Evolutionary conservation across 2,113 vertebrate species (phyloP).

Genomic region (Ornithorhynchus anatinus): DNA sequence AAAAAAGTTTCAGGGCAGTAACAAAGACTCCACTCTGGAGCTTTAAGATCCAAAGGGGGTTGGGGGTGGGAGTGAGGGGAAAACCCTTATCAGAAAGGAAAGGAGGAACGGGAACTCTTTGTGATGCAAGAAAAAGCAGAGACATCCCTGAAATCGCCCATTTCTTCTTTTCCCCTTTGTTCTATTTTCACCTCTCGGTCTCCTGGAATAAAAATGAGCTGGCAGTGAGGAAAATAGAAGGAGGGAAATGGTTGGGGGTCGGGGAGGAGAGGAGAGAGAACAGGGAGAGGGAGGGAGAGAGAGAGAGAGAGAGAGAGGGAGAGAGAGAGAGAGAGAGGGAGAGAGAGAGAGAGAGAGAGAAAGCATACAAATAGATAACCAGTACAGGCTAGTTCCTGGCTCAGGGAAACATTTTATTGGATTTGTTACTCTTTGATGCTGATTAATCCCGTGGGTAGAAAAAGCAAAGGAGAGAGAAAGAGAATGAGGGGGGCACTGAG

Average conservation of each 20-base stretch:
- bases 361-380: too few relatives aligned
- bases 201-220: slow-evolving; percentile 57
- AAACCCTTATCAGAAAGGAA: slow-evolving; percentile 20
- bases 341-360: slow-evolving; percentile 19
- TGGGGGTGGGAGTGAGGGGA: neutral
- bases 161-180: slow-evolving; percentile 50
- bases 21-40: neutral
- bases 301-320: slow-evolving; percentile 30
- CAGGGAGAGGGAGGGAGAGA: neutral
- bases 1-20: neutral
- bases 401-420: slow-evolving; percentile 76
- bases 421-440: slow-evolving; percentile 81
- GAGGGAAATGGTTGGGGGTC: too few relatives aligned
- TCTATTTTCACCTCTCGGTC: slow-evolving; percentile 59
- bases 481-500: slow-evolving; percentile 27
- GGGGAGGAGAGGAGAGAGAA: slow-evolving; percentile 22
- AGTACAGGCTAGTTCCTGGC: slow-evolving; percentile 65
- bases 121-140: neutral
- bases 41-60: slow-evolving; percentile 18
- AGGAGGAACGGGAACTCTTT: slow-evolving; percentile 5
- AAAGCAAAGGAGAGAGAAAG: slow-evolving; percentile 52
- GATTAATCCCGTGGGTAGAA: slow-evolving; percentile 75
- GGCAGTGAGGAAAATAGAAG: slow-evolving; percentile 40
- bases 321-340: neutral
- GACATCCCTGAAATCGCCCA: slow-evolving; percentile 23